Percentiles rank a stretch among this genome's conserved stretches.
These are phyloP conservation scores for Phyllotreta cruciferae DNA, from an alignment of 2,888 invertebrate genomes.

Conservation along the genomic window DNA sequence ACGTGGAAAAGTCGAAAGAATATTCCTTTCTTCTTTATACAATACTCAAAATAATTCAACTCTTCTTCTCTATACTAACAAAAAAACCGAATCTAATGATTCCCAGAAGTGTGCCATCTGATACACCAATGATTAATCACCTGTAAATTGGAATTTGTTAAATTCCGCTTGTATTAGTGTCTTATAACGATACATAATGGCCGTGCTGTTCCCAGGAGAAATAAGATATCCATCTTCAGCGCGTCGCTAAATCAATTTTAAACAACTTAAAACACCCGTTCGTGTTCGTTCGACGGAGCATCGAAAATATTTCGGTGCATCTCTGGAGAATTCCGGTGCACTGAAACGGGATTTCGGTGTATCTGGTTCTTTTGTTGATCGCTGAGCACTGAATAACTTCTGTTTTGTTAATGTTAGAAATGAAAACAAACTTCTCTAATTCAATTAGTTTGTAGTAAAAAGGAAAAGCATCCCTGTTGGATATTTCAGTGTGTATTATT, in stretches of 20 bases:
- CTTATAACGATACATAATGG: slow-evolving; percentile 9
- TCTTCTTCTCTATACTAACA: no score
- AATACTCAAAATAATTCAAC: no score
- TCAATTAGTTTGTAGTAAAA: no score
- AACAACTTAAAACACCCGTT: slow-evolving; percentile 20
- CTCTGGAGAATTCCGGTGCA: not conserved
- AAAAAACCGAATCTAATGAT: not conserved
- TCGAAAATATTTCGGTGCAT: not conserved
- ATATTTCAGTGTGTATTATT: no score
- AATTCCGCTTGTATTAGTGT: slow-evolving; percentile 16
- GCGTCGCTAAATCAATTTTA: slow-evolving; percentile 23
- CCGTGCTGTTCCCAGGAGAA: slow-evolving; percentile 17
- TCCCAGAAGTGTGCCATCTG: slow-evolving; percentile 27
- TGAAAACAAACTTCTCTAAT: no score
- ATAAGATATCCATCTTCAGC: slow-evolving; percentile 22
- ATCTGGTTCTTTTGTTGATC: no score
- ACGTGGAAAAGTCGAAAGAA: no score
- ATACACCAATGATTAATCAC: slow-evolving; percentile 19
- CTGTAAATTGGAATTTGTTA: slow-evolving; percentile 20
- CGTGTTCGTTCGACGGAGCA: slow-evolving; percentile 5
- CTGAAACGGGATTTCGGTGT: not conserved
- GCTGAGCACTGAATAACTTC: no score
- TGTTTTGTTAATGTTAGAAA: no score
- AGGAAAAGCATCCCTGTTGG: no score
- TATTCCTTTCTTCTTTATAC: no score